These are phyloP conservation scores for Podocnemis expansa DNA, from an alignment of 2,113 vertebrate genomes.

Conservation along the genomic window DNA sequence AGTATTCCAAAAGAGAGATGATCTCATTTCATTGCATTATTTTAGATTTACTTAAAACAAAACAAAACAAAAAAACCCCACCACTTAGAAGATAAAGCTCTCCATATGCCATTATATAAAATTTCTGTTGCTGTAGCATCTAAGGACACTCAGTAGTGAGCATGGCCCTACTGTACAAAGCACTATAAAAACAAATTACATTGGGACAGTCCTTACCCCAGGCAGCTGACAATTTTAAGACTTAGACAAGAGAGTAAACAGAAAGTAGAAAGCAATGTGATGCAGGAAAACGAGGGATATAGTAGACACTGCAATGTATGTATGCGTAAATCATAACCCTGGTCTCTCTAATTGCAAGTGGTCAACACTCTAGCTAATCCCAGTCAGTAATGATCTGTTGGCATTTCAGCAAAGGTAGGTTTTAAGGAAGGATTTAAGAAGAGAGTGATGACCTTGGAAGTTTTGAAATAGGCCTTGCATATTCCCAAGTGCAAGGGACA, in stretches of 20 bases:
- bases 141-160: background rate
- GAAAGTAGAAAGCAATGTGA: background rate
- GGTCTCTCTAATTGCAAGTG: background rate
- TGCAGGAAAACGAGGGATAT: background rate
- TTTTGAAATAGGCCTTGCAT: background rate
- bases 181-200: background rate
- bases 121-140: background rate
- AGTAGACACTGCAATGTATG: background rate
- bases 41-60: background rate
- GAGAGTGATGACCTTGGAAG: background rate
- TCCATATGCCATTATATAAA: fast-evolving
- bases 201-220: background rate
- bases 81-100: background rate
- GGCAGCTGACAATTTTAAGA: background rate
- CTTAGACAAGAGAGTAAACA: background rate
- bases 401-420: background rate
- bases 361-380: background rate
- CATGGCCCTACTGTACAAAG: background rate
- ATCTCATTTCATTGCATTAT: background rate
- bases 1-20: background rate
- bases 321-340: background rate
- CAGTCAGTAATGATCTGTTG: background rate
- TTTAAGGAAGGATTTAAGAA: background rate
- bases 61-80: too few species aligned
- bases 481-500: background rate